phyloP scores from a whole-genome alignment of 2,113 vertebrate genomes.

The Siphamia tubifer region DNA sequence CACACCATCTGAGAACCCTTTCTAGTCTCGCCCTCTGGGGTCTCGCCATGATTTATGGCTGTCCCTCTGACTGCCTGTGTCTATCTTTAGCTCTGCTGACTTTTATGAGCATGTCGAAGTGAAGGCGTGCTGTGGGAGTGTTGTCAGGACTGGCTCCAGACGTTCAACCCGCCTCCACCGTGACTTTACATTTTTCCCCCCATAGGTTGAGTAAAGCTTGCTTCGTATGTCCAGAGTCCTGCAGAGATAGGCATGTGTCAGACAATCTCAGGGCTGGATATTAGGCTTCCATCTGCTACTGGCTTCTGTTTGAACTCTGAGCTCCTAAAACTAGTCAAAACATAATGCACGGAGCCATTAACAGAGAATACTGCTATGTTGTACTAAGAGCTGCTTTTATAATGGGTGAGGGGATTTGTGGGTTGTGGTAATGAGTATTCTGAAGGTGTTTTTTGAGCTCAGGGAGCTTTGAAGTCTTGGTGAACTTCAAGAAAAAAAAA shows the following conservation, averaged over 20 bases:
- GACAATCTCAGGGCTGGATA: constrained; percentile 19
- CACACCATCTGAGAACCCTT: constrained; percentile 37
- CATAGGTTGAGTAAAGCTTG: not conserved
- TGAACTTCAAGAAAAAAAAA: not conserved
- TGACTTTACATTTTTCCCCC: constrained; percentile 18
- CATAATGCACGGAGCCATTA: not conserved
- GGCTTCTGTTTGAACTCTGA: not conserved
- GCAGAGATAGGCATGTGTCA: constrained; percentile 44
- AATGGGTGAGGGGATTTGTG: not conserved
- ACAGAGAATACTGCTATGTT: constrained; percentile 5
- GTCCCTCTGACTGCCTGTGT: constrained; percentile 41
- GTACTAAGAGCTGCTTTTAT: constrained; percentile 13
- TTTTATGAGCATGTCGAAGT: constrained; percentile 61
- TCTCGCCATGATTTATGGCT: constrained; percentile 61
- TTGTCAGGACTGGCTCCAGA: constrained; percentile 41
- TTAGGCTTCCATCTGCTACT: constrained; percentile 5
- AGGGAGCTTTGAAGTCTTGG: constrained; percentile 31
- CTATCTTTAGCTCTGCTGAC: constrained; percentile 71
- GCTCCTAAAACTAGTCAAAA: not conserved
- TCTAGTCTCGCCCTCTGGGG: constrained; percentile 21
- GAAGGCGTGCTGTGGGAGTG: constrained; percentile 31
- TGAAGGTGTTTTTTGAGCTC: not conserved
- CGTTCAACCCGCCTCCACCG: not conserved
- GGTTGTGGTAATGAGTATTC: constrained; percentile 38
- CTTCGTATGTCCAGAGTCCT: constrained; percentile 5